These are phyloP conservation scores for Phrixothrix hirtus DNA, from an alignment of 2,888 invertebrate species.

Conservation along the genomic window DNA sequence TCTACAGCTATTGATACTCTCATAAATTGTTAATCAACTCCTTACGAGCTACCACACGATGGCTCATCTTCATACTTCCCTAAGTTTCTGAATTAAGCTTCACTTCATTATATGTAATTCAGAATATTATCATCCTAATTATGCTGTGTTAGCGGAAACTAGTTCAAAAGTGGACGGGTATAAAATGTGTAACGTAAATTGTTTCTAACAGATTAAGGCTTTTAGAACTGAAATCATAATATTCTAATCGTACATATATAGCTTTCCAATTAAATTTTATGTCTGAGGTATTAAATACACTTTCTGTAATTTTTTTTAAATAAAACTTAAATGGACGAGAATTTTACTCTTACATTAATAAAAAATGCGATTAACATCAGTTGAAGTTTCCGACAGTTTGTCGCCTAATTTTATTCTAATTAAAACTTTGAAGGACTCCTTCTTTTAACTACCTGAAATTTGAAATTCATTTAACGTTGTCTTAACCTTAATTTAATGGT, in stretches of 20 bases:
- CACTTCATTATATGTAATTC: conserved; percentile 22
- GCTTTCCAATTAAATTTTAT: too few relatives aligned
- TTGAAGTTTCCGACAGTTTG: conserved; percentile 37
- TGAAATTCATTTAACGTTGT: conserved; percentile 48
- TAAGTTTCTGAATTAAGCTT: conserved; percentile 17
- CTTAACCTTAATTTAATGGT: conserved; percentile 48
- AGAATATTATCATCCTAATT: conserved; percentile 20
- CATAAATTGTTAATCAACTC: conserved; percentile 28
- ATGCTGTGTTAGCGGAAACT: conserved; percentile 8
- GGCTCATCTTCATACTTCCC: conserved; percentile 14
- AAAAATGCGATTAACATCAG: conserved; percentile 41
- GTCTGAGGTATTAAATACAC: too few relatives aligned
- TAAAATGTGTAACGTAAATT: conserved; percentile 5
- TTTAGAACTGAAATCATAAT: too few relatives aligned
- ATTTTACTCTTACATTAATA: too few relatives aligned
- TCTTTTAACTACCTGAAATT: conserved; percentile 49
- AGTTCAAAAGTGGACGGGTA: conserved; percentile 5
- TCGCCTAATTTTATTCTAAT: conserved; percentile 45
- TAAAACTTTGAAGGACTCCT: conserved; percentile 46
- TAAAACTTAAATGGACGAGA: too few relatives aligned
- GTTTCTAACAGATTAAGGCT: too few relatives aligned
- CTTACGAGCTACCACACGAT: conserved; percentile 4
- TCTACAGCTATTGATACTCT: conserved; percentile 44
- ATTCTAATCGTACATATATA: too few relatives aligned
- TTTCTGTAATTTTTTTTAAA: too few relatives aligned